phyloP scores from a whole-genome alignment of 2,113 vertebrate genomes.

The Pristiophorus japonicus region DNA sequence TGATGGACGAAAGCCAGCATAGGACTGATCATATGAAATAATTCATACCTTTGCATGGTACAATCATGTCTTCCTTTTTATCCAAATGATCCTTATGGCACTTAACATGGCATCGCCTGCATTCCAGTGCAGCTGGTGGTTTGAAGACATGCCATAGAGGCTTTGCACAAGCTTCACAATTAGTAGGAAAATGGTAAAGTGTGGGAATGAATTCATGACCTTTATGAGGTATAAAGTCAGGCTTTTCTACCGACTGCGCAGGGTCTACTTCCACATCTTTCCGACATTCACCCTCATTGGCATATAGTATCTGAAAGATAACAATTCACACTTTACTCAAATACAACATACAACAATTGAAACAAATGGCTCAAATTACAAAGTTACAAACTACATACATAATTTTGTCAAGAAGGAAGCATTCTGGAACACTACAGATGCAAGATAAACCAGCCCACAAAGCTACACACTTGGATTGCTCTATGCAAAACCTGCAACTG shows the following conservation, averaged over 20 bases:
- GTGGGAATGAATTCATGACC: slow-evolving; percentile 98
- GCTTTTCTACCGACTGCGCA: slow-evolving; percentile 81
- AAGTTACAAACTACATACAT: not conserved
- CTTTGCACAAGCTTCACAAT: slow-evolving; percentile 96
- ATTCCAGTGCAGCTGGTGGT: slow-evolving; percentile 90
- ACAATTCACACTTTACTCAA: not conserved
- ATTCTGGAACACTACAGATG: not conserved
- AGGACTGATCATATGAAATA: not conserved
- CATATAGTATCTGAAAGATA: slow-evolving; percentile 80
- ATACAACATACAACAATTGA: not conserved
- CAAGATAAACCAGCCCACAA: not conserved
- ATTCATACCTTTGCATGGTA: slow-evolving; percentile 89
- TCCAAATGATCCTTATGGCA: slow-evolving; percentile 98
- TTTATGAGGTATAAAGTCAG: slow-evolving; percentile 91
- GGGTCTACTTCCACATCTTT: slow-evolving; percentile 85
- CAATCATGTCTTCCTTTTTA: slow-evolving; percentile 94
- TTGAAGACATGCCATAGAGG: slow-evolving; percentile 98
- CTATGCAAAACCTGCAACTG: not conserved
- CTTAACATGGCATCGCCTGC: slow-evolving; percentile 94
- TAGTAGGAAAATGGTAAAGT: slow-evolving; percentile 93
- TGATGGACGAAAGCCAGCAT: not conserved
- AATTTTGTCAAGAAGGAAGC: not conserved
- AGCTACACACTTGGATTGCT: not conserved
- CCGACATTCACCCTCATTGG: slow-evolving; percentile 95
- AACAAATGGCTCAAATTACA: not conserved